A percentile compares a stretch with the other conserved stretches of the same genome.
Evolutionary conservation across 2,797 vertebrate species (phyloP).

Genomic region (Synanceia verrucosa): DNA sequence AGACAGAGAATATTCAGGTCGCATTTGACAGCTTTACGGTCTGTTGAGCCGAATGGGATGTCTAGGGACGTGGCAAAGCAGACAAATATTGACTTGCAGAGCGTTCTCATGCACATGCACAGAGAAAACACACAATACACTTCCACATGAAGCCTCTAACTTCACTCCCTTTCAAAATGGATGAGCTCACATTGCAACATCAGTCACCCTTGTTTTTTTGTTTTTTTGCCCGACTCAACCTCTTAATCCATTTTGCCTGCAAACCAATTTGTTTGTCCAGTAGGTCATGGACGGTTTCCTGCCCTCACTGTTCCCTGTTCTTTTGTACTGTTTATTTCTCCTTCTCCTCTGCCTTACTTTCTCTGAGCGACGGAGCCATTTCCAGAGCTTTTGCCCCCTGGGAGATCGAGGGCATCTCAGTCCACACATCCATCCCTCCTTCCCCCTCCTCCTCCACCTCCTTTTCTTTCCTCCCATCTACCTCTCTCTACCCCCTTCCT

Average conservation of each 20-base stretch:
- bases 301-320: slow-evolving; percentile 52
- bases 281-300: slow-evolving; percentile 75
- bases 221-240: slow-evolving; percentile 63
- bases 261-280: slow-evolving; percentile 82
- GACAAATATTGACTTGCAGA: slow-evolving; percentile 84
- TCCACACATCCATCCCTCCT: slow-evolving; percentile 42
- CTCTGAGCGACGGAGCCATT: slow-evolving; percentile 69
- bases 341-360: slow-evolving; percentile 55
- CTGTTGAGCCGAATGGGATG: slow-evolving; percentile 78
- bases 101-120: slow-evolving; percentile 19
- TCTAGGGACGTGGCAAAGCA: slow-evolving; percentile 81
- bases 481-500: slow-evolving; percentile 7
- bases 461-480: slow-evolving; percentile 27
- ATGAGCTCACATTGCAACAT: slow-evolving; percentile 75
- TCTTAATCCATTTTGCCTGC: slow-evolving; percentile 80
- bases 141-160: slow-evolving; percentile 69
- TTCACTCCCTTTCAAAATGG: slow-evolving; percentile 72
- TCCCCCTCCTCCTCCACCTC: slow-evolving; percentile 18
- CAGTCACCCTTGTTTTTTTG: slow-evolving; percentile 65
- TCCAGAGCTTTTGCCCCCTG: slow-evolving; percentile 69
- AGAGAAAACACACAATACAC: slow-evolving; percentile 56
- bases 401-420: slow-evolving; percentile 74
- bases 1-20: slow-evolving; percentile 84
- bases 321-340: slow-evolving; percentile 52
- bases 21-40: slow-evolving; percentile 83